Evolutionary conservation across 92 coral and sea anemone species (phyloP).

Genomic region (Paragorgia papillata): DNA sequence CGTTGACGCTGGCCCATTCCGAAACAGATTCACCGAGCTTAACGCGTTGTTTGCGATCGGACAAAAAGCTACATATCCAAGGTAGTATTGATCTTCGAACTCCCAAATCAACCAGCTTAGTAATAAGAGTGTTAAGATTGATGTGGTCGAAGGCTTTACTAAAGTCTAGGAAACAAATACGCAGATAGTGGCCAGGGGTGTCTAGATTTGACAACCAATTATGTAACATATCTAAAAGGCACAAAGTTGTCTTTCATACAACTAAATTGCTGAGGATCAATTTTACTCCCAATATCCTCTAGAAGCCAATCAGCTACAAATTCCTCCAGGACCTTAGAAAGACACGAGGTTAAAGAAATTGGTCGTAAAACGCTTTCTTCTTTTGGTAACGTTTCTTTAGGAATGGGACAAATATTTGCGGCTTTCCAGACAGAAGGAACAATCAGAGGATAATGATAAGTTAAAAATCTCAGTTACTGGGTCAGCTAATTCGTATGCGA

Average conservation of each 20-base stretch:
- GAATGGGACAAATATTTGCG: slow-evolving; percentile 38
- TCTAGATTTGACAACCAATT: slow-evolving; percentile 54
- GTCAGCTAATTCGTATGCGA: slow-evolving; percentile 41
- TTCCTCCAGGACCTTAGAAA: slow-evolving; percentile 51
- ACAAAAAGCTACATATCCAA: slow-evolving; percentile 55
- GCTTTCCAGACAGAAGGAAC: slow-evolving; percentile 52
- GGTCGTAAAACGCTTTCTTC: slow-evolving; percentile 40
- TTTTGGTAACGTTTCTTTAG: slow-evolving; percentile 21
- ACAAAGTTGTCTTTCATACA: slow-evolving; percentile 52
- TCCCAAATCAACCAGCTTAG: slow-evolving; percentile 49
- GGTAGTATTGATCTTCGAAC: slow-evolving; percentile 48
- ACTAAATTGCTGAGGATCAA: slow-evolving; percentile 57
- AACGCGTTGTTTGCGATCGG: slow-evolving; percentile 45
- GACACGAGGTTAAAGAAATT: slow-evolving; percentile 41
- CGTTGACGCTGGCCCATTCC: slow-evolving; percentile 39
- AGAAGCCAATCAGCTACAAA: slow-evolving; percentile 46
- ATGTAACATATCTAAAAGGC: slow-evolving; percentile 55
- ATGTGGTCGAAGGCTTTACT: slow-evolving; percentile 49
- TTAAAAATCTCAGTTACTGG: slow-evolving; percentile 41
- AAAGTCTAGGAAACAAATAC: slow-evolving; percentile 55
- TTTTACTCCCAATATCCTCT: slow-evolving; percentile 40
- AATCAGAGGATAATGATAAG: slow-evolving; percentile 34
- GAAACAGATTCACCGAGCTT: slow-evolving; percentile 12
- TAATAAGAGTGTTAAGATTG: slow-evolving; percentile 28
- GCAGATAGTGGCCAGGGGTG: slow-evolving; percentile 48